Evolutionary conservation across 2,113 vertebrate genomes (phyloP), one percentile per base, ranked within the genome.

Genomic region (Hirundichthys speculiger): DNA sequence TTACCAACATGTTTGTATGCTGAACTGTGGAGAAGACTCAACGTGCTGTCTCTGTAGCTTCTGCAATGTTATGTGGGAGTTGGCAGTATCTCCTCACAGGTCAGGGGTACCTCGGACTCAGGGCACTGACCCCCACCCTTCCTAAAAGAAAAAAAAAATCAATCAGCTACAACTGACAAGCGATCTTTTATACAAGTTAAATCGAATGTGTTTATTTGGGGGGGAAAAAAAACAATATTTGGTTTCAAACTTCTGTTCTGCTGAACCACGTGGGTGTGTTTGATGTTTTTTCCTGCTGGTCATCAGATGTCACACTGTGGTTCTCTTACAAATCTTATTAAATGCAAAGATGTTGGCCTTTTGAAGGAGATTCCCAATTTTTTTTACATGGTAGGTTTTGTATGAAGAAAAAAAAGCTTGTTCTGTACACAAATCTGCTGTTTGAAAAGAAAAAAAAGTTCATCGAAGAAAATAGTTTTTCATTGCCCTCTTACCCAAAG

Each of bases 401-500:
- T 91, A 91, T 91, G 88, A 92, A 90, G 86, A 88, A 89, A 64
- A 81, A 69, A 73, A 77, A 56, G 30, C 61, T 91, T 92, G 89
- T 90, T 91, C 92, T 92, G 85, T 86, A 80, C 91, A 92, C 91
- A 91, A 77, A 80, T 88, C 82, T 56, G 86, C 83, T 86, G 82
- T 84, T 84, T 83, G 87, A 59, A 51, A 65, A 42, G 13, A 65
- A 82, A 68, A 78, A 85, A 25, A 88, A 82, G 71, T 78, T 64
- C 77, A 86, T 77, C 69, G 56, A 55, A 82, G 78, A 69, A 82
- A 62, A 47, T 77, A 65, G 74, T 77, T 86, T 91, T 90, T 81
- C 89, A 88, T 91, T 86, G 80, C 83, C 87, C 92, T 93, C 57
- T 87, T 91, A 92, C 93, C 95, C 95, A 96, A 96, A 96, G 93